Evolutionary conservation across 2,888 invertebrate genomes (phyloP).

Genomic region (Augiades crinisus): DNA sequence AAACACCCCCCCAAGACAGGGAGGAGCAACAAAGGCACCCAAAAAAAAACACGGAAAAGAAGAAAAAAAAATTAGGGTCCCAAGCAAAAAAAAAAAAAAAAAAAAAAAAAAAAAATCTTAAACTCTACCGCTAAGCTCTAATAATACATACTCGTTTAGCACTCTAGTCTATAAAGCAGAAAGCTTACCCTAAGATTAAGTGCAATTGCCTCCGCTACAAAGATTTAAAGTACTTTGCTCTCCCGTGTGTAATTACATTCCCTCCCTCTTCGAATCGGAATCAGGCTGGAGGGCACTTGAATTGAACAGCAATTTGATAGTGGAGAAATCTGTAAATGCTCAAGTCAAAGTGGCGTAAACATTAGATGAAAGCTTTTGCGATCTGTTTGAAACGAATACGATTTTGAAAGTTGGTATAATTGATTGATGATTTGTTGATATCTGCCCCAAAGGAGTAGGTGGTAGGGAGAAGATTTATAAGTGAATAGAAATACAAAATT

Average conservation of each 20-base stretch:
- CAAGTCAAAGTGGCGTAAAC: background rate
- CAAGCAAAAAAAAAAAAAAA: too few relatives aligned
- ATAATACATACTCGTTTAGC: background rate
- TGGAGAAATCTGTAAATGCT: background rate
- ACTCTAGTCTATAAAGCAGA: background rate
- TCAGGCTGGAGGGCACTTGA: background rate
- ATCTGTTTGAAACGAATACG: background rate
- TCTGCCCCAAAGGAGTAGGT: background rate
- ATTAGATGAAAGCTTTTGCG: background rate
- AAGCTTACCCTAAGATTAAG: background rate
- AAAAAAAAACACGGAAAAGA: too few relatives aligned
- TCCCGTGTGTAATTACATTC: background rate
- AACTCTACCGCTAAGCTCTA: too few relatives aligned
- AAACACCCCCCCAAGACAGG: too few relatives aligned
- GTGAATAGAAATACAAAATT: too few relatives aligned
- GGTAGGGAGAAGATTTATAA: too few relatives aligned
- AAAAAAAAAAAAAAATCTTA: too few relatives aligned
- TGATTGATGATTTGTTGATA: background rate
- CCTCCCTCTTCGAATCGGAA: background rate
- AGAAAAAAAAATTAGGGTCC: too few relatives aligned
- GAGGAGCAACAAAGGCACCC: too few relatives aligned
- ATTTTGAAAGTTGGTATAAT: too few relatives aligned
- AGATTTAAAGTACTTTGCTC: background rate
- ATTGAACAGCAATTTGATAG: background rate
- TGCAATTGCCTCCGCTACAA: background rate